Evolutionary conservation across 2,888 invertebrate genomes (phyloP).

Genomic region (Meteorus cinctellus): DNA sequence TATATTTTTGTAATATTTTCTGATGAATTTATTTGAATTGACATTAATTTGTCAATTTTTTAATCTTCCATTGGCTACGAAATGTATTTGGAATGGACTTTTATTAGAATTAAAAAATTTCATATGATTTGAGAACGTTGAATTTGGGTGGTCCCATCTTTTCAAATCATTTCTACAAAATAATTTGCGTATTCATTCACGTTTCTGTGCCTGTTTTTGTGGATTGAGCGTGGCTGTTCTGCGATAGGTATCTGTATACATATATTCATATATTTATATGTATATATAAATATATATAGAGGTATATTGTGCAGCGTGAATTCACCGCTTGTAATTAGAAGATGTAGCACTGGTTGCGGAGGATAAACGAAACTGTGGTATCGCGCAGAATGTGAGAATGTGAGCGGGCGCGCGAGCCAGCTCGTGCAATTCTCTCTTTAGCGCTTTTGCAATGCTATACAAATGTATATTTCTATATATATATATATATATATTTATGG

Average conservation of each 20-base stretch:
- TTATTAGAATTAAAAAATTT: too few species aligned
- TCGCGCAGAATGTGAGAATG: conserved; percentile 42
- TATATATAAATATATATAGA: conserved; percentile 13
- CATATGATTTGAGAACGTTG: too few species aligned
- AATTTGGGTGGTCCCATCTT: too few species aligned
- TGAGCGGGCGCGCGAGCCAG: conserved; percentile 24
- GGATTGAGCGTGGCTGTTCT: conserved; percentile 18
- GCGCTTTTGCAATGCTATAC: conserved; percentile 3
- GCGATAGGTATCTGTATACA: too few species aligned
- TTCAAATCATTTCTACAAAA: not conserved
- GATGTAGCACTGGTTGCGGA: conserved; percentile 50
- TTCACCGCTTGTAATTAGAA: conserved; percentile 58
- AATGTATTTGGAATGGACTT: too few species aligned
- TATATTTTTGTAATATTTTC: too few species aligned
- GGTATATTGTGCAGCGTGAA: conserved; percentile 42
- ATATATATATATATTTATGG: not conserved
- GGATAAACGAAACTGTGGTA: conserved; percentile 49
- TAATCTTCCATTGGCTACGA: too few species aligned
- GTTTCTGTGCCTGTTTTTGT: conserved; percentile 22
- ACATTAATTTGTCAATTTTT: too few species aligned
- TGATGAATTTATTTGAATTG: too few species aligned
- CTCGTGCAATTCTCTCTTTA: conserved; percentile 18
- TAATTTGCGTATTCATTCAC: conserved; percentile 21
- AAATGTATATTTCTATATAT: not conserved
- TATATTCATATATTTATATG: not conserved